phyloP scores from a whole-genome alignment of 2,113 vertebrate genomes.

The Albula goreensis region DNA sequence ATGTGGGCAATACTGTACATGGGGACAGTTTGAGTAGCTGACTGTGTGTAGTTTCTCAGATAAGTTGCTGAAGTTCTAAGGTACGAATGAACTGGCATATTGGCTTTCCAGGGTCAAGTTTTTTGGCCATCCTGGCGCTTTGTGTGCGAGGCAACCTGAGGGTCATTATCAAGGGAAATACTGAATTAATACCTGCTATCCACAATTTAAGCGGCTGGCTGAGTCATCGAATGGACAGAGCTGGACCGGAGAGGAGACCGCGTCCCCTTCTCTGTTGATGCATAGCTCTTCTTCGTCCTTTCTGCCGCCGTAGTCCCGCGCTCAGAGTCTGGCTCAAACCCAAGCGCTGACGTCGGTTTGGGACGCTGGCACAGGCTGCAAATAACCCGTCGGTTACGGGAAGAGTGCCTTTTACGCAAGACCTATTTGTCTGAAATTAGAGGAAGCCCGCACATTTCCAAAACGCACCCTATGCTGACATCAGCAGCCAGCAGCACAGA shows the following conservation, averaged over 20 bases:
- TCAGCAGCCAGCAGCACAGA: slow-evolving; percentile 25
- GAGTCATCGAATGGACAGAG: not conserved
- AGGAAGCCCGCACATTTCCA: not conserved
- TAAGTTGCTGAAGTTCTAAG: not conserved
- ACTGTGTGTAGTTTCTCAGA: not conserved
- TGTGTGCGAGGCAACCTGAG: too few relatives aligned
- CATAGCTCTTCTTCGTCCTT: not conserved
- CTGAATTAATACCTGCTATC: not conserved
- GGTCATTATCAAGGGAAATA: not conserved
- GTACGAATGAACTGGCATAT: not conserved
- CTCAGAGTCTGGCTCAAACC: not conserved
- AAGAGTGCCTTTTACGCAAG: not conserved
- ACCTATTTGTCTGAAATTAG: not conserved
- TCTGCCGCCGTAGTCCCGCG: not conserved
- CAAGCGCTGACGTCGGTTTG: not conserved
- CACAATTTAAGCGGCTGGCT: too few relatives aligned
- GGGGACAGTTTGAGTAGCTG: not conserved
- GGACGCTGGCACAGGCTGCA: not conserved
- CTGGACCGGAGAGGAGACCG: not conserved
- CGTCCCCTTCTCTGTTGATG: not conserved
- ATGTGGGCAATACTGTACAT: not conserved
- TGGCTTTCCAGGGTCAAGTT: not conserved
- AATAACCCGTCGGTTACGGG: not conserved
- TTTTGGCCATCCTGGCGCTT: too few relatives aligned
- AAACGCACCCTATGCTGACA: not conserved